Conservation (phyloP, 2,888 invertebrate species). For the Tinea semifulvella region DNA sequence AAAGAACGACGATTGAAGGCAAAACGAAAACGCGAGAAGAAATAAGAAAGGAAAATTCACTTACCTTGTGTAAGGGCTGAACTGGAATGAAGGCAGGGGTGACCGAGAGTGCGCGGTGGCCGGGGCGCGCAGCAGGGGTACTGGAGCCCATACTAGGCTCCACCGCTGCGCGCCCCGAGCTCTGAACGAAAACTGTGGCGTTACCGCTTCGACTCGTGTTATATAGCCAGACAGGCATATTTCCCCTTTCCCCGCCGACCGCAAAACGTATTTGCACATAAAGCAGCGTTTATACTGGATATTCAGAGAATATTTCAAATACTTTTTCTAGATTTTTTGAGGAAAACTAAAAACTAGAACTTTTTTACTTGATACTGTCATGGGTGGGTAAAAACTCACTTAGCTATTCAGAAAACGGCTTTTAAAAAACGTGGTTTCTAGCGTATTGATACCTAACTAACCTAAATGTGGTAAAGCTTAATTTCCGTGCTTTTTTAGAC, state of each 20-base stretch:
- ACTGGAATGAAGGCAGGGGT: constrained; percentile 2
- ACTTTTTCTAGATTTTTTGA: too few relatives aligned
- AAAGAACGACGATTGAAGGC: too few relatives aligned
- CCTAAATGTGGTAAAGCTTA: too few relatives aligned
- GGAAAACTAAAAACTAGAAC: too few relatives aligned
- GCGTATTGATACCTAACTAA: too few relatives aligned
- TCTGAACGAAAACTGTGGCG: constrained; percentile 6
- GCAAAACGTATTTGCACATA: too few relatives aligned
- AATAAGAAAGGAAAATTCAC: background rate
- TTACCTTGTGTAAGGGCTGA: constrained; percentile 4
- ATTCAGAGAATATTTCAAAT: background rate
- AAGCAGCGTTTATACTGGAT: background rate
- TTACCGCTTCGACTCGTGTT: background rate
- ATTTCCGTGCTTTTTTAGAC: too few relatives aligned
- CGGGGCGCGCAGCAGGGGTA: constrained; percentile 6
- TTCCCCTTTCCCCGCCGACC: background rate
- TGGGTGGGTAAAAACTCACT: too few relatives aligned
- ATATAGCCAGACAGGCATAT: background rate
- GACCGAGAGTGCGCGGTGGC: constrained; percentile 4
- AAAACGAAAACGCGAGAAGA: background rate
- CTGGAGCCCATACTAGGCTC: background rate
- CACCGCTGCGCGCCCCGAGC: constrained; percentile 9
- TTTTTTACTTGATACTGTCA: too few relatives aligned
- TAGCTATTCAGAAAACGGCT: too few relatives aligned
- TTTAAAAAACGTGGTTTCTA: too few relatives aligned